Conservation (phyloP, 2,113 vertebrate species). For the Psittacula cyanocephala region DNA sequence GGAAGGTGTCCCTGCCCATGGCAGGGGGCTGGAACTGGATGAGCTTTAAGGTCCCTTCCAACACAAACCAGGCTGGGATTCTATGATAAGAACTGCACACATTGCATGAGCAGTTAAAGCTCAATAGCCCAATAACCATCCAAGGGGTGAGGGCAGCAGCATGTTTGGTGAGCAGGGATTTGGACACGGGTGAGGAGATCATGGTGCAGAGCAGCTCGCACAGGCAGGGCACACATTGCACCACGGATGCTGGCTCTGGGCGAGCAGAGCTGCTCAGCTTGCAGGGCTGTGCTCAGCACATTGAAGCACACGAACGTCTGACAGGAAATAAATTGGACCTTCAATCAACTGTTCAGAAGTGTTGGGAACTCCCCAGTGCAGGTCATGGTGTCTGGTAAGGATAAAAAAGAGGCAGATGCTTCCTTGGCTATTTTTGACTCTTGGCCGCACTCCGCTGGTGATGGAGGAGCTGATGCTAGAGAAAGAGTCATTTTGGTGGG, state of each 20-base stretch:
- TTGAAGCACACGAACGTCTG: conserved; percentile 4
- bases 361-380: background rate
- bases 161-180: background rate
- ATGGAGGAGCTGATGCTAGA: background rate
- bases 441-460: background rate
- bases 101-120: background rate
- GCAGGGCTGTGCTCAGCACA: background rate
- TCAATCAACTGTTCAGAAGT: conserved; percentile 47
- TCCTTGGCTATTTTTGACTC: background rate
- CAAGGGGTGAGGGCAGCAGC: background rate
- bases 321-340: conserved; percentile 54
- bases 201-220: background rate
- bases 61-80: background rate
- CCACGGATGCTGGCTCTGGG: background rate
- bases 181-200: rapidly evolving
- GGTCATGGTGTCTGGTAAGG: conserved; percentile 14
- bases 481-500: background rate
- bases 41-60: background rate
- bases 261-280: background rate
- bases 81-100: background rate
- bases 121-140: background rate
- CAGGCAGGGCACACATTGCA: background rate
- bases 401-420: background rate
- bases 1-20: background rate
- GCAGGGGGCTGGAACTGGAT: background rate